A percentile compares a stretch with the other conserved stretches of the same genome.
Evolutionary conservation across 2,113 vertebrate genomes (phyloP).

Genomic region (Sphaerodactylus townsendi): DNA sequence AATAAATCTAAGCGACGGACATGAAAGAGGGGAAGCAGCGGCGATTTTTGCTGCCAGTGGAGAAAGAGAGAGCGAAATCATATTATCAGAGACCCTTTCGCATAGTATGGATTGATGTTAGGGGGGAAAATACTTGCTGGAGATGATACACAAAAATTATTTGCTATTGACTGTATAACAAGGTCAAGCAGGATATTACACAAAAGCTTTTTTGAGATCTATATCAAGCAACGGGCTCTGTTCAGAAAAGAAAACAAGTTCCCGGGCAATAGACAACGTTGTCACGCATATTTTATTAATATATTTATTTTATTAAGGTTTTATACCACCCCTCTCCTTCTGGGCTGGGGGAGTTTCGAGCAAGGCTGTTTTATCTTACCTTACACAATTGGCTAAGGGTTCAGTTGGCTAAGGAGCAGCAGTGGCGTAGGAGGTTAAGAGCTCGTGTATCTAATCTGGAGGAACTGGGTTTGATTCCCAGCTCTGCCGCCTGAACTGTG

Average conservation of each 20-base stretch:
- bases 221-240: slow-evolving; percentile 18
- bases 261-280: background rate
- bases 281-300: slow-evolving; percentile 7
- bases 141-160: slow-evolving; percentile 39
- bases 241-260: slow-evolving; percentile 18
- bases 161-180: slow-evolving; percentile 50
- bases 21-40: slow-evolving; percentile 34
- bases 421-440: too few species aligned
- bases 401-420: too few species aligned
- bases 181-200: slow-evolving; percentile 50
- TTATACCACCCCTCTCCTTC: too few species aligned
- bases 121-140: slow-evolving; percentile 39
- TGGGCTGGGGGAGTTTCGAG: too few species aligned
- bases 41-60: slow-evolving; percentile 49
- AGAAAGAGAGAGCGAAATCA: slow-evolving; percentile 24
- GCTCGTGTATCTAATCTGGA: too few species aligned
- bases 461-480: too few species aligned
- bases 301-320: too few species aligned
- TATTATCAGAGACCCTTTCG: slow-evolving; percentile 50
- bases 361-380: too few species aligned
- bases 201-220: slow-evolving; percentile 35
- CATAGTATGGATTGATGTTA: slow-evolving; percentile 35
- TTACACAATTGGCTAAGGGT: too few species aligned
- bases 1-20: slow-evolving; percentile 35
- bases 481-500: too few species aligned